Evolutionary conservation across 2,888 invertebrate genomes (phyloP).

Genomic region (Sphecodes monilicornis): DNA sequence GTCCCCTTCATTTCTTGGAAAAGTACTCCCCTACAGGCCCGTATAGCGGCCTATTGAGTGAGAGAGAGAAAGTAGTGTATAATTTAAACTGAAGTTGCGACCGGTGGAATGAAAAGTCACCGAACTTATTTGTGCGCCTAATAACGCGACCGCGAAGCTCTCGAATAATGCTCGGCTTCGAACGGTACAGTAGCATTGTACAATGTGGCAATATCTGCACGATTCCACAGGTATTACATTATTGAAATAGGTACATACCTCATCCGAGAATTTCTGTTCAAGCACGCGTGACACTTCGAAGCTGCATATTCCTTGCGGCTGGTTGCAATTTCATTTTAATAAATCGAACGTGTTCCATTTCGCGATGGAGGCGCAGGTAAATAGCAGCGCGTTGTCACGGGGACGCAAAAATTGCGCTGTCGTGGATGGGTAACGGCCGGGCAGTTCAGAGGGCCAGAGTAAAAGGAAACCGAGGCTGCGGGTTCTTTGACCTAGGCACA

Average conservation of each 20-base stretch:
- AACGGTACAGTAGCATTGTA: background rate
- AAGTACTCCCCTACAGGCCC: too few relatives aligned
- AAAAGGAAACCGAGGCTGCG: constrained; percentile 3
- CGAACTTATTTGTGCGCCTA: background rate
- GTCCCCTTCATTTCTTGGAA: too few relatives aligned
- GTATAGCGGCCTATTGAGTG: too few relatives aligned
- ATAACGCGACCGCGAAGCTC: background rate
- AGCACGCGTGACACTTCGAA: background rate
- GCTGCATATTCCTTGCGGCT: background rate
- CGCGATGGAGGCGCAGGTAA: background rate
- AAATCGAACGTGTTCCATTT: background rate
- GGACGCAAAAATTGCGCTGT: background rate
- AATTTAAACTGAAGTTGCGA: too few relatives aligned
- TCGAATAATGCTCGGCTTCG: background rate
- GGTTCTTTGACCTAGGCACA: background rate
- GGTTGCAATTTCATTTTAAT: background rate
- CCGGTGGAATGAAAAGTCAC: too few relatives aligned
- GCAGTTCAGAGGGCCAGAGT: background rate
- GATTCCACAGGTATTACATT: background rate
- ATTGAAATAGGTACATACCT: background rate
- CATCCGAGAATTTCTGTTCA: background rate
- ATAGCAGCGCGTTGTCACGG: background rate
- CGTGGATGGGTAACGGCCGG: background rate
- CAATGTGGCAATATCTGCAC: background rate
- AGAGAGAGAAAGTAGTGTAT: too few relatives aligned